Evolutionary conservation across 2,888 invertebrate genomes (phyloP), one percentile per base, ranked within the genome.

Genomic region (Apodemia zela): DNA sequence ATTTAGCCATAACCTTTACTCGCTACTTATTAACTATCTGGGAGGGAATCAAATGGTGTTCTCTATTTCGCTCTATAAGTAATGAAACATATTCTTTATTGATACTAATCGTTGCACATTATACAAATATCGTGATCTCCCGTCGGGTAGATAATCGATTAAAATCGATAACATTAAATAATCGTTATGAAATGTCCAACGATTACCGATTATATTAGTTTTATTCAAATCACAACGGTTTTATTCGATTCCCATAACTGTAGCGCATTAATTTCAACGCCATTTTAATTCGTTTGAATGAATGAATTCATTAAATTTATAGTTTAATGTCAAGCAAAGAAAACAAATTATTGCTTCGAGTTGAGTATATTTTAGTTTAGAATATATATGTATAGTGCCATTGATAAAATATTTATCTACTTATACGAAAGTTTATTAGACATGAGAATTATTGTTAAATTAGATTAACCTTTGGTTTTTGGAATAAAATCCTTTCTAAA

Each of bases 101-200:
- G 51, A 51, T 51, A 51, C 18, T 51, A 51, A 51, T 21, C 21
- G 18, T 18, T 51, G 51, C 51, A 51, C 18, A 47, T 51, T 51
- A 51, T 51, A 51, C 51, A 51, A 18, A 51, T 51, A 51, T 18
- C 18, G 21, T 51, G 18, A 21, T 21, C 18, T 51, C 66, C 66
- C 64, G 64, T 62, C 59, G 66, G 25, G 66, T 42, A 51, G 60
- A 60, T 66, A 67, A 67, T 67, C 64, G 63, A 67, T 66, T 64
- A 33, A 59, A 63, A 62, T 63, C 63, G 63, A 66, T 62, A 61
- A 62, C 64, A 63, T 51, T 51, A 51, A 51, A 51, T 51, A 51
- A 51, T 51, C 51, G 51, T 51, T 51, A 51, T 51, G 51, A 51
- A 51, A 51, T 18, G 51, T 51, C 51, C 51, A 51, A 51, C 51